Percentiles rank a stretch among this genome's conserved stretches.
These are phyloP conservation scores for Morus bassanus DNA, from an alignment of 2,797 vertebrate species.

Conservation along the genomic window DNA sequence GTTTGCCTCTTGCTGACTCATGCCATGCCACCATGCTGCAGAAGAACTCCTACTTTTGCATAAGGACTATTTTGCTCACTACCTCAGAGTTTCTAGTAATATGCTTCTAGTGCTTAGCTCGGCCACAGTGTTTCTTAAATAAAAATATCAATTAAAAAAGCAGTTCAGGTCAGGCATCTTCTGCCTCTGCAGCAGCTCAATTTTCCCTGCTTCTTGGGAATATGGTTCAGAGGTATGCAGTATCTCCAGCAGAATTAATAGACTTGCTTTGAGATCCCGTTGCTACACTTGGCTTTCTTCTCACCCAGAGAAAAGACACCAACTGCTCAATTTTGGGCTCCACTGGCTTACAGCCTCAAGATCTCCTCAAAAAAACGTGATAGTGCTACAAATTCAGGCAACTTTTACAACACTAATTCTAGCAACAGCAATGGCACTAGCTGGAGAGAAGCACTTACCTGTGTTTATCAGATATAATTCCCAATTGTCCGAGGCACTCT, in stretches of 20 bases:
- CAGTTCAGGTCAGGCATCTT: background rate
- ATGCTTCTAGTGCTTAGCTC: background rate
- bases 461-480: background rate
- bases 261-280: background rate
- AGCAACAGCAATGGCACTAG: background rate
- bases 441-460: background rate
- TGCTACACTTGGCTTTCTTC: background rate
- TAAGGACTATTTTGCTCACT: background rate
- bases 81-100: background rate
- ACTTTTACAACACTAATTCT: background rate
- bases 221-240: background rate
- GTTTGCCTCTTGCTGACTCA: background rate
- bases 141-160: background rate
- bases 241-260: background rate
- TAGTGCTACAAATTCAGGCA: background rate
- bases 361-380: background rate
- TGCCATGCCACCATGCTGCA: background rate
- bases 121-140: background rate
- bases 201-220: background rate
- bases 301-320: background rate
- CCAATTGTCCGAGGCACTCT: background rate
- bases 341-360: background rate
- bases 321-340: background rate
- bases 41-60: background rate
- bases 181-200: background rate